Evolutionary conservation across 2,888 invertebrate species (phyloP).

Genomic region (Eurytoma adleriae): DNA sequence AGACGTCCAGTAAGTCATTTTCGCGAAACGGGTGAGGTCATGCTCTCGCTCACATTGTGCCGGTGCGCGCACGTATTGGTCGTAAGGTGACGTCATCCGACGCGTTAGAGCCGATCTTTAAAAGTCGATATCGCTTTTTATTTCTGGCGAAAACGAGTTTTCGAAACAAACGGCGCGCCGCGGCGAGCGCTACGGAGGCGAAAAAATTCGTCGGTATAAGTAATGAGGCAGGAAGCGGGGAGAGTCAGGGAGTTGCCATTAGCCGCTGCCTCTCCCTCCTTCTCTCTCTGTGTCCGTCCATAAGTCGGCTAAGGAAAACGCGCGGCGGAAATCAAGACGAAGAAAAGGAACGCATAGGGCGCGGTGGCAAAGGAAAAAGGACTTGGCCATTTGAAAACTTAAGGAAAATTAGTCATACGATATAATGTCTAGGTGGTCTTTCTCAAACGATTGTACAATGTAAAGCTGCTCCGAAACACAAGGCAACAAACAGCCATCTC

Average conservation of each 20-base stretch:
- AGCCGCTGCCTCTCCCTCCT: background rate
- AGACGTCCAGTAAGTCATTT: background rate
- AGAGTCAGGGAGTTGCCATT: background rate
- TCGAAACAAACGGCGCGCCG: background rate
- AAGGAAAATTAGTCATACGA: too few relatives aligned
- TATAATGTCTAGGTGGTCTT: too few relatives aligned
- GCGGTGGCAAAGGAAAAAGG: too few relatives aligned
- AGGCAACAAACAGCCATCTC: too few relatives aligned
- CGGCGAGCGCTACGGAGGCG: background rate
- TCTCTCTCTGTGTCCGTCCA: too few relatives aligned
- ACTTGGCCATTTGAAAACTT: too few relatives aligned
- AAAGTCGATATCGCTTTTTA: background rate
- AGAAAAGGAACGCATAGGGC: too few relatives aligned
- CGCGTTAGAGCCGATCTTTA: background rate
- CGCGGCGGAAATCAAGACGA: background rate
- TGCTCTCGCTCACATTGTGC: background rate
- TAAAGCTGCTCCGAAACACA: too few relatives aligned
- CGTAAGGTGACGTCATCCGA: background rate
- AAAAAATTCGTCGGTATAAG: background rate
- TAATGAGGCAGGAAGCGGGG: conserved; percentile 7
- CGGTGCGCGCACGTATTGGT: background rate
- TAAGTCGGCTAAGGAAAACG: background rate
- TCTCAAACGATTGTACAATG: too few relatives aligned
- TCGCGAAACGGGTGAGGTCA: background rate
- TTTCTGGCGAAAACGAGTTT: background rate